These are phyloP conservation scores for Drosophila flavopinicola DNA, from an alignment of 2,888 invertebrate species.

Conservation along the genomic window DNA sequence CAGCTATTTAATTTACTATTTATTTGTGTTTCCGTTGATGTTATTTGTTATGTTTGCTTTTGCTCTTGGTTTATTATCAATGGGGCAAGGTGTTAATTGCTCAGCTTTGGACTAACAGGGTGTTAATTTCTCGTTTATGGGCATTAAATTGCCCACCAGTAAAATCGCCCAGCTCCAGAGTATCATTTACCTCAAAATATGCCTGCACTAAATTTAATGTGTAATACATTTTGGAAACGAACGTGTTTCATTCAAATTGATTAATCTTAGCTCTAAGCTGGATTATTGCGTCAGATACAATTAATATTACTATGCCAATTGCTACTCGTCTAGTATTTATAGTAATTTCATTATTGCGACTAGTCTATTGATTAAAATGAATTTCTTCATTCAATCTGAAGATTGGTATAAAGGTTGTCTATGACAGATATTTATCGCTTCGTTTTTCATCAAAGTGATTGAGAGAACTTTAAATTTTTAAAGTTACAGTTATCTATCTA, in stretches of 20 bases:
- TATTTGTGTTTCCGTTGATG: slow-evolving; percentile 6
- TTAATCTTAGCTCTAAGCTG: slow-evolving; percentile 24
- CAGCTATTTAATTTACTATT: slow-evolving; percentile 32
- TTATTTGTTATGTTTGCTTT: slow-evolving; percentile 25
- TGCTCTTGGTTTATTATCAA: slow-evolving; percentile 52
- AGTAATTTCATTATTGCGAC: too few species aligned
- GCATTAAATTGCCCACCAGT: slow-evolving; percentile 67
- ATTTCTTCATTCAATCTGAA: too few species aligned
- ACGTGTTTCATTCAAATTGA: slow-evolving; percentile 25
- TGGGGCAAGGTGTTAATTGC: slow-evolving; percentile 78
- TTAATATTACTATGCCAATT: slow-evolving; percentile 26
- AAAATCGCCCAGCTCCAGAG: slow-evolving; percentile 52
- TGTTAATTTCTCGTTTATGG: slow-evolving; percentile 79
- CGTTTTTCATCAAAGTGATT: too few species aligned
- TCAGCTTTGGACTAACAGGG: slow-evolving; percentile 66
- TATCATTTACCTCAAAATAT: slow-evolving; percentile 49
- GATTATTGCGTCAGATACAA: slow-evolving; percentile 8
- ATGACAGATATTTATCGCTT: background rate
- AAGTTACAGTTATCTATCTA: background rate
- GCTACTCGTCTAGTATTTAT: too few species aligned
- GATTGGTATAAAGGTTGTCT: background rate
- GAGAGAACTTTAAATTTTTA: slow-evolving; percentile 41
- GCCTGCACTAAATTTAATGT: slow-evolving; percentile 21
- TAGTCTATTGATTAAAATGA: too few species aligned
- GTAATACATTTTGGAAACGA: slow-evolving; percentile 39